These are phyloP conservation scores for Lepidurus couesii DNA, from an alignment of 1,140 invertebrate genomes.

Conservation along the genomic window DNA sequence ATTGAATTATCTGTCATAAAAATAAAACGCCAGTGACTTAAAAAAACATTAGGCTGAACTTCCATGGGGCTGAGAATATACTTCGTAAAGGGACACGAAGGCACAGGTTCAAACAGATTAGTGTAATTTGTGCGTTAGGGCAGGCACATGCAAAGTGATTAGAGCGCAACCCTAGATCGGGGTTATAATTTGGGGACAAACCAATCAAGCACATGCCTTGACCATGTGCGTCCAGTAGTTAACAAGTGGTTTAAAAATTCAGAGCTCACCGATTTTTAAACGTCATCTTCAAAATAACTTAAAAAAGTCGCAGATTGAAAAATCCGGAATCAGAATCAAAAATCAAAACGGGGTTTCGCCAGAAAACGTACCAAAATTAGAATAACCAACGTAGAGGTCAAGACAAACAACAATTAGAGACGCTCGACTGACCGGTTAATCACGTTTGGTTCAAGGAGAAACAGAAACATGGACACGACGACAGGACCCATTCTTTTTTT, in stretches of 20 bases:
- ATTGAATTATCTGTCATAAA: background rate
- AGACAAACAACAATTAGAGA: background rate
- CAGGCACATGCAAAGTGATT: conserved; percentile 18
- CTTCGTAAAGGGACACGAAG: background rate
- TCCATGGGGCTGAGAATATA: background rate
- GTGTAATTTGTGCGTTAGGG: background rate
- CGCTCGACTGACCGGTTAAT: background rate
- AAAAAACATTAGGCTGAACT: background rate
- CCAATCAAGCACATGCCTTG: conserved; percentile 13
- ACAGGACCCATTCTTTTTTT: background rate
- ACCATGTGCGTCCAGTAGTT: conserved; percentile 10
- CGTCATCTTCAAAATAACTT: too few relatives aligned
- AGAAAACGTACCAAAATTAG: background rate
- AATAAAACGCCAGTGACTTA: background rate
- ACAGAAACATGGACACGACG: background rate
- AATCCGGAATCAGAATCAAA: too few relatives aligned
- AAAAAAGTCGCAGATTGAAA: too few relatives aligned
- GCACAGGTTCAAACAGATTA: conserved; percentile 4
- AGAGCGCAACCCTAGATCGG: background rate
- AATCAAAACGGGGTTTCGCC: background rate
- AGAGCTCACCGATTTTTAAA: conserved; percentile 1
- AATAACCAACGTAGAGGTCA: background rate
- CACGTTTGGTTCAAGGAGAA: background rate
- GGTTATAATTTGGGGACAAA: background rate
- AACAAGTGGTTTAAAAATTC: background rate